phyloP scores from a whole-genome alignment of 2,888 invertebrate genomes.

The Oxycera nigricornis region DNA sequence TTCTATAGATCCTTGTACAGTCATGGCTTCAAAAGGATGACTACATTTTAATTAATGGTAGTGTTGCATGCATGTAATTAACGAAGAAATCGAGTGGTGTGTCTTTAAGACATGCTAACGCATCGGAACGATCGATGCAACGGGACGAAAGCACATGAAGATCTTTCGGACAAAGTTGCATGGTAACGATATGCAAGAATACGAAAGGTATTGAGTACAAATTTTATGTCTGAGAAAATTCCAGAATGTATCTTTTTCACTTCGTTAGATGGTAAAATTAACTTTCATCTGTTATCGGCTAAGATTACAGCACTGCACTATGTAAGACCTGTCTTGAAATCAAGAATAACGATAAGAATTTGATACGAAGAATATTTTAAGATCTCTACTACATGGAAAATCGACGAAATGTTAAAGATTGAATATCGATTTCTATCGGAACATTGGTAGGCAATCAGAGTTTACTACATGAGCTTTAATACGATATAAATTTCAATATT shows the following conservation, averaged over 20 bases:
- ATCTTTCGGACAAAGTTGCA: background rate
- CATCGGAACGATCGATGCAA: background rate
- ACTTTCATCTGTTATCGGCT: background rate
- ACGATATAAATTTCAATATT: background rate
- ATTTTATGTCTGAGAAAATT: background rate
- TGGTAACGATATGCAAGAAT: background rate
- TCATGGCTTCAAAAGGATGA: background rate
- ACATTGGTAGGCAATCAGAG: background rate
- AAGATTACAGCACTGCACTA: background rate
- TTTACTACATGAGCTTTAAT: background rate
- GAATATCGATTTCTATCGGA: background rate
- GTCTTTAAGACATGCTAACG: background rate
- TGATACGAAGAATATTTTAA: background rate
- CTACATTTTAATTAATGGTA: slow-evolving; percentile 38
- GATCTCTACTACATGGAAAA: background rate
- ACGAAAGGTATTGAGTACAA: background rate
- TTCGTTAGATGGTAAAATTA: background rate
- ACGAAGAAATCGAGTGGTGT: slow-evolving; percentile 18
- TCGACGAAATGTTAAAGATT: background rate
- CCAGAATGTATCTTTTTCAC: background rate
- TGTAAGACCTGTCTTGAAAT: background rate
- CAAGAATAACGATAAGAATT: background rate
- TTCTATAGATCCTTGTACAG: too few relatives aligned
- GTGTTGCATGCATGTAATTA: slow-evolving; percentile 42
- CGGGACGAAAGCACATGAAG: background rate